Percentiles rank a stretch among this genome's conserved stretches.
Conservation (phyloP, 2,888 invertebrate genomes). For the Caenorhabditis sp. region DNA sequence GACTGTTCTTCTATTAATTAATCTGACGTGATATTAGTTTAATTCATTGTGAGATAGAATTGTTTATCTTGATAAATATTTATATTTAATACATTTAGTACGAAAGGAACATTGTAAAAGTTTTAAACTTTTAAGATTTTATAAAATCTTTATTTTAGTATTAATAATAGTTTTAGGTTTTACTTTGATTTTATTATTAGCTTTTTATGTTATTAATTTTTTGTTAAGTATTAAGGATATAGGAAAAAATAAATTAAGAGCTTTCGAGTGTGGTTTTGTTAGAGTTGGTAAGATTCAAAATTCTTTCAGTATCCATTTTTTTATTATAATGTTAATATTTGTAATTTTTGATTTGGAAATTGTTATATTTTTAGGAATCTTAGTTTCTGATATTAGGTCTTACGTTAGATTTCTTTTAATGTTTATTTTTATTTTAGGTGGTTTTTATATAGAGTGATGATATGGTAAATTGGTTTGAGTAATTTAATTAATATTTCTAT, state of each 20-base stretch:
- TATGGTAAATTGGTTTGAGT: conserved; percentile 59
- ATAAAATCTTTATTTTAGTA: conserved; percentile 43
- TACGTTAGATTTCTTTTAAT: conserved; percentile 50
- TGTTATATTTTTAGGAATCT: conserved; percentile 56
- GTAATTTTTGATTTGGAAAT: conserved; percentile 57
- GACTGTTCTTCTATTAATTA: conserved; percentile 64
- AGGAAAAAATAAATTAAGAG: conserved; percentile 44
- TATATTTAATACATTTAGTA: conserved; percentile 54
- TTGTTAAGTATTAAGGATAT: conserved; percentile 49
- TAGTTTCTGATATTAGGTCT: conserved; percentile 46
- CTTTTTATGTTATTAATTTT: conserved; percentile 55
- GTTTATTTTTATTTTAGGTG: conserved; percentile 56
- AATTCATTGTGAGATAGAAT: conserved; percentile 65
- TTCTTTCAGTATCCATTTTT: conserved; percentile 60
- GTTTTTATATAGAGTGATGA: conserved; percentile 60
- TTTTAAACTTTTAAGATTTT: conserved; percentile 51
- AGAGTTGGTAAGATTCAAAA: conserved; percentile 55
- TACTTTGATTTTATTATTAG: conserved; percentile 49
- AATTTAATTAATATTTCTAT: conserved; percentile 59
- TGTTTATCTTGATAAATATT: conserved; percentile 62
- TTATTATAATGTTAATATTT: conserved; percentile 57
- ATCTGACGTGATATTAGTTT: conserved; percentile 64
- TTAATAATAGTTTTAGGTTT: conserved; percentile 46
- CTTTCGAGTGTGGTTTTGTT: conserved; percentile 57
- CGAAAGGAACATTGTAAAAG: conserved; percentile 61